Evolutionary conservation across 1,140 invertebrate genomes (phyloP), one percentile per base, ranked within the genome.

Genomic region (Armadillidium nasatum): DNA sequence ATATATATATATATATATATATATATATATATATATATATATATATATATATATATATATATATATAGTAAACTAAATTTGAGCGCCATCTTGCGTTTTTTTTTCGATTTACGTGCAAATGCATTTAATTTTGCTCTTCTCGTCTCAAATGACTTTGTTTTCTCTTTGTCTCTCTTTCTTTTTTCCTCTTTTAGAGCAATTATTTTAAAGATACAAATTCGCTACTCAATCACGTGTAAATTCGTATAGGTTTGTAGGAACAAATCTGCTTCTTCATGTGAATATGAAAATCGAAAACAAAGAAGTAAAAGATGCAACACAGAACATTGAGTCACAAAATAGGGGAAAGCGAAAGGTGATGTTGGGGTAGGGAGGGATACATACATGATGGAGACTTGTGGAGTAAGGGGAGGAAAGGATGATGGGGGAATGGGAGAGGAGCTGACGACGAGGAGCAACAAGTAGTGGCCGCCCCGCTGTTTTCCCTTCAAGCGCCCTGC

Each of bases 1-100:
- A 33, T 33, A 33, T 33, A 33, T 33, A 33, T 33, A 33, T 33
- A 33, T 33, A 33, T 33, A 33, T 33, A 33, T 33, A 33, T 33
- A 33, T 33, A 33, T 33, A 33, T 33, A 33, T 33, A 33, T 33
- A 33, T 33, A 33, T 33, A 33, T 33, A 33, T 33, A 33, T 33
- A 33, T 33, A 33, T 33, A 33, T 33, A 33, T 33, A 33, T 33
- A 33, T 33, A 33, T 33, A 33, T 33, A 33, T 33, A 33, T 33
- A 33, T 33, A 33, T 33, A 33, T 3, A 6, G 33, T 33, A 33
- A 33, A 33, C 33, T 33, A 33, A 3, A 33, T 33, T 33, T 33
- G 50, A 60, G 50, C 50, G 50, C 50, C 50, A 60, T 60, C 50
- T 60, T 60, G 50, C 50, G 50, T 60, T 60, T 60, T 60, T n/a